Evolutionary conservation across 2,797 vertebrate species (phyloP).

Genomic region (Pipistrellus nathusii): DNA sequence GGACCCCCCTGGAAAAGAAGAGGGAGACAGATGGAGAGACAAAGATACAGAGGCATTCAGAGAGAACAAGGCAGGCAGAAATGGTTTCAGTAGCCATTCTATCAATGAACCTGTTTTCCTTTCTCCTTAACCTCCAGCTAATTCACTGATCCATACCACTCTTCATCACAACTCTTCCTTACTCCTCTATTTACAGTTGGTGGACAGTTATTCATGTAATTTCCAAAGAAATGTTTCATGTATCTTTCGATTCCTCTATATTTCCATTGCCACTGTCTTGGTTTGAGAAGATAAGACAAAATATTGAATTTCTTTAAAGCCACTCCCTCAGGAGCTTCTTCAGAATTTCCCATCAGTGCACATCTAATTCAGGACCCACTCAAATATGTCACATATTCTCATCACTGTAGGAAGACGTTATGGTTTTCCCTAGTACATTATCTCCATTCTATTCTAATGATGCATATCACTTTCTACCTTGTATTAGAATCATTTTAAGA

Average conservation of each 20-base stretch:
- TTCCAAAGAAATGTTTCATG: background rate
- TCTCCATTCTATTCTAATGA: background rate
- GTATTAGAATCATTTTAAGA: background rate
- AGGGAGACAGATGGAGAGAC: background rate
- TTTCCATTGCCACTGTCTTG: background rate
- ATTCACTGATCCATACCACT: background rate
- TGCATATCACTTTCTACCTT: background rate
- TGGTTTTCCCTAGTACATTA: background rate
- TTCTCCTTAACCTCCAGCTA: background rate
- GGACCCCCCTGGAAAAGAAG: constrained; percentile 80
- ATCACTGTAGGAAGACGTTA: background rate
- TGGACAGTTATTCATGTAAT: background rate
- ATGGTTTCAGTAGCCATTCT: background rate
- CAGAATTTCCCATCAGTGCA: background rate
- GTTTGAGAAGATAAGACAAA: background rate
- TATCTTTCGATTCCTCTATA: background rate
- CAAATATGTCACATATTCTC: background rate
- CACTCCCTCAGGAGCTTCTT: background rate
- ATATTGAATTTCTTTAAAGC: background rate
- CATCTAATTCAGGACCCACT: background rate
- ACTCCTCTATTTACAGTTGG: background rate
- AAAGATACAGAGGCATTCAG: background rate
- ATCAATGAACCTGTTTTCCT: background rate
- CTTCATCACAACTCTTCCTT: background rate
- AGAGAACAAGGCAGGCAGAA: background rate